Base-by-base conservation (phyloP, 1,140 invertebrate genomes). In the Cydia pomonella region DNA sequence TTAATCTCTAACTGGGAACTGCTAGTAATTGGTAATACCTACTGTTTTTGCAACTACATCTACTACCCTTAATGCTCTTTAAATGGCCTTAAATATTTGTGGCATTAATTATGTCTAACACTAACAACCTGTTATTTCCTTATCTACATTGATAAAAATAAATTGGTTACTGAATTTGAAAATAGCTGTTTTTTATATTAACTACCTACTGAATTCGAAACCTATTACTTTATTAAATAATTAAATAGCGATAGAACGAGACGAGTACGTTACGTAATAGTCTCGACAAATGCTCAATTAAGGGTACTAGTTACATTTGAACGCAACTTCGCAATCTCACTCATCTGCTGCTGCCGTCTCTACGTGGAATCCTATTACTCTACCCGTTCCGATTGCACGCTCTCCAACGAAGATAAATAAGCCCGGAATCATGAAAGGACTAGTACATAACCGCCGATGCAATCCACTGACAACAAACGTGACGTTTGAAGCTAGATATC, bases 341-440 rank as follows among this genome's bases (percentile, higher is more conserved):
- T 50, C 72, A 73, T 73, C 50, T 73, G 72, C 72, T 27, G 44
- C 50, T 33, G 64, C 64, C n/a, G 64, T 69, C 63, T 33, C 63
- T 29, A 13, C 27, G 25, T 33, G 16, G 7, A 27, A 29, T 18
- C 27, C 72, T 53, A 73, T 73, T 73, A 73, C 72, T 59, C 72
- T 21, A 25, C 27, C 29, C 25, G 50, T 53, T 62, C 50, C 27
- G 47, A 53, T 53, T 53, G 75, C 75, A 72, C 59, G 75, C 72
- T 72, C 63, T 76, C 44, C 75, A 76, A 50, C 74, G 59, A 75
- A 73, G 77, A 80, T 79, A 80, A 83, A 82, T 81, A 79, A 79
- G 50, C 72, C 74, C 29, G 47, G 72, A 77, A 71, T 81, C 80
- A 76, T 77, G 76, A 76, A 69, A 74, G 72, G 64, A 73, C 50